Conservation (phyloP, 1,140 invertebrate genomes). For the Fopius arisanus region DNA sequence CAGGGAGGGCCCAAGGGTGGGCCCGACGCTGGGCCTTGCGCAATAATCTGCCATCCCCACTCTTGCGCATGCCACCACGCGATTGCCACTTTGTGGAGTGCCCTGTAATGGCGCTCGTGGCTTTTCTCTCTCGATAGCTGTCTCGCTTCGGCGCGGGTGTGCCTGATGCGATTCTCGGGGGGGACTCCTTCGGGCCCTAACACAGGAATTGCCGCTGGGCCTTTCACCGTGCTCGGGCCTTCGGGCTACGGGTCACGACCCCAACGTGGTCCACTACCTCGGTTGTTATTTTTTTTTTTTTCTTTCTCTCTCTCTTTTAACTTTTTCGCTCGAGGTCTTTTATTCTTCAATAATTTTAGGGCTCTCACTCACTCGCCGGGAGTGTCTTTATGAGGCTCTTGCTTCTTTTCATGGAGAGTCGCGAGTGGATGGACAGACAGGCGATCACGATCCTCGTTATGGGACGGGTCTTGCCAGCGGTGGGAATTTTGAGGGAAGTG, state of each 20-base stretch:
- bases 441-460: conserved; percentile 48
- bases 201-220: conserved; percentile 36
- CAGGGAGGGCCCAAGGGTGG: conserved; percentile 21
- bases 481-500: neutral
- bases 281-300: conserved; percentile 37
- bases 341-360: conserved; percentile 9
- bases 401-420: conserved; percentile 17
- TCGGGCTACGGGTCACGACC: conserved; percentile 55
- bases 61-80: conserved; percentile 18
- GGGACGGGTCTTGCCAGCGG: neutral
- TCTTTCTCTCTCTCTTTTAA: conserved; percentile 41
- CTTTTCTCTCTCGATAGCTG: neutral
- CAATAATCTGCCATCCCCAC: conserved; percentile 1
- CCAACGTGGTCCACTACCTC: conserved; percentile 51
- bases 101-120: conserved; percentile 26
- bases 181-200: conserved; percentile 22
- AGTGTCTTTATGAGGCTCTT: conserved; percentile 30
- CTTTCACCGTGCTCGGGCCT: conserved; percentile 33
- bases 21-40: neutral
- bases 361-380: conserved; percentile 24
- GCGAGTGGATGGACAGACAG: conserved; percentile 23
- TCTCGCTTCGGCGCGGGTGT: conserved; percentile 14
- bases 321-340: conserved; percentile 17
- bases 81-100: conserved; percentile 30
- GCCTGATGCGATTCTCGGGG: neutral